Conservation (phyloP, 2,113 vertebrate genomes). For the Dryoscopus gambensis region DNA sequence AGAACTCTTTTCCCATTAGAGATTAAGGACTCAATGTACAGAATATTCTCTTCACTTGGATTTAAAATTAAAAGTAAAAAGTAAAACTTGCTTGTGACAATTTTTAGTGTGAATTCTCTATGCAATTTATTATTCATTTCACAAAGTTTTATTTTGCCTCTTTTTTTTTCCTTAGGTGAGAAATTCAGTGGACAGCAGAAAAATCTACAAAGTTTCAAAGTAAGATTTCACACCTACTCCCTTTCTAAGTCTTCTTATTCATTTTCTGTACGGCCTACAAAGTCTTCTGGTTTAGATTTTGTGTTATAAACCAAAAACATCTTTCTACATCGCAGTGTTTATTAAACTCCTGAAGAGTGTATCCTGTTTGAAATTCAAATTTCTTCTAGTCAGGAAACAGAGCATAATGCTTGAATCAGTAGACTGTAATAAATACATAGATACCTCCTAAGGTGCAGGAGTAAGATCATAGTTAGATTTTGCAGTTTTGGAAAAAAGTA, state of each 20-base stretch:
- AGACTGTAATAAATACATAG: not conserved
- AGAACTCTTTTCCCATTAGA: not conserved
- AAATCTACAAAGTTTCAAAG: slow-evolving; percentile 63
- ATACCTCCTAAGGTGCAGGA: not conserved
- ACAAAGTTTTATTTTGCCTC: slow-evolving; percentile 3
- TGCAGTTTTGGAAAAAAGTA: not conserved
- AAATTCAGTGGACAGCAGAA: slow-evolving; percentile 27
- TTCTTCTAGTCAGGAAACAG: not conserved
- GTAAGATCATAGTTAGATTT: not conserved
- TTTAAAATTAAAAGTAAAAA: not conserved
- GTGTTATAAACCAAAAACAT: not conserved
- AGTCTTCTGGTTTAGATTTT: not conserved
- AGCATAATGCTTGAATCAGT: not conserved
- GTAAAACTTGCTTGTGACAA: not conserved
- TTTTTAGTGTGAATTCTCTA: not conserved
- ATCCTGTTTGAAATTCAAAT: not conserved
- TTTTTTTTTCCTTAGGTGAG: slow-evolving; percentile 59
- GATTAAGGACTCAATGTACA: not conserved
- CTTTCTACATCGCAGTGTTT: not conserved
- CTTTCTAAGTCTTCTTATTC: not conserved
- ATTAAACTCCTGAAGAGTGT: not conserved
- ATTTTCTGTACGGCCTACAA: not conserved
- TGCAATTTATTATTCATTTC: not conserved
- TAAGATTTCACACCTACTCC: slow-evolving; percentile 57
- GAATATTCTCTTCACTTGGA: not conserved